These are phyloP conservation scores for Poicephalus gulielmi DNA, from an alignment of 2,113 vertebrate genomes.

Conservation along the genomic window DNA sequence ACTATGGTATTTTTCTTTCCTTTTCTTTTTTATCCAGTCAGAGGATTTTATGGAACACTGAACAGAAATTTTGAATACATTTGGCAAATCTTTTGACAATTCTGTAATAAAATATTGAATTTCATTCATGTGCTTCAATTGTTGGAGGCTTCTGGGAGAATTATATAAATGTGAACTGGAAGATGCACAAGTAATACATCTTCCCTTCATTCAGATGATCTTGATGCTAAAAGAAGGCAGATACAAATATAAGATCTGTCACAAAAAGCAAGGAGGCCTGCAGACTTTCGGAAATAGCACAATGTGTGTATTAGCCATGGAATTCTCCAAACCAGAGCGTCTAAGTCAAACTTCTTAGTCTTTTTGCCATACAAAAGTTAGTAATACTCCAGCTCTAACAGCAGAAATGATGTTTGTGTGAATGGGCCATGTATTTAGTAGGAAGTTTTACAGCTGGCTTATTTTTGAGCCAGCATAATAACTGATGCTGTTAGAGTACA, in stretches of 20 bases:
- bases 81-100: not conserved
- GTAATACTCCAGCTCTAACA: not conserved
- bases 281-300: not conserved
- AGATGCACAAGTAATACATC: not conserved
- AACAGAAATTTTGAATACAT: not conserved
- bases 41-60: not conserved
- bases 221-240: not conserved
- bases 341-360: not conserved
- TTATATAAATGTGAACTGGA: not conserved
- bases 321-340: not conserved
- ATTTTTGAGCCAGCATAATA: not conserved
- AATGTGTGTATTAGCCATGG: not conserved
- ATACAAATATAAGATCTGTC: not conserved
- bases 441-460: not conserved
- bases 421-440: not conserved
- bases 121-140: not conserved
- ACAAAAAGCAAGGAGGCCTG: not conserved
- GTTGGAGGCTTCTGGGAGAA: not conserved
- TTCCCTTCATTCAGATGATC: not conserved
- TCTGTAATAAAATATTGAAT: not conserved
- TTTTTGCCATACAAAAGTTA: not conserved
- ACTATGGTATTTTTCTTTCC: not conserved
- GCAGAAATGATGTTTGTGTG: not conserved
- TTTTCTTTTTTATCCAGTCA: not conserved
- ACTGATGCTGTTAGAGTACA: not conserved